Conservation (phyloP, 2,888 invertebrate species). For the Carterocephalus palaemon region DNA sequence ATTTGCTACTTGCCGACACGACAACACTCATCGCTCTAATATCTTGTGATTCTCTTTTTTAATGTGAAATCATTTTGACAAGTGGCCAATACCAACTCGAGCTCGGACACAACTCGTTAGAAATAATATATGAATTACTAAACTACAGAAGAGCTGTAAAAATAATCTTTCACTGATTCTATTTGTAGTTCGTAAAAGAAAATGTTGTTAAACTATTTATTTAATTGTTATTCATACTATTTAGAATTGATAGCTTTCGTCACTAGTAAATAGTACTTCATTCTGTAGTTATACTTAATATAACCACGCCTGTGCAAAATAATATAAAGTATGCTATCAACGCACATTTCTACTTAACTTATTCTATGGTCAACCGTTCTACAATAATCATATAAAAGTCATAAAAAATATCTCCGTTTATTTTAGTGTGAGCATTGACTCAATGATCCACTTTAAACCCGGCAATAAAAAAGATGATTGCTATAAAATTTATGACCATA, state of each 20-base stretch:
- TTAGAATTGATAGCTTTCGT: background rate
- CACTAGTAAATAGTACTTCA: no score
- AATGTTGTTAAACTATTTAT: constrained; percentile 13
- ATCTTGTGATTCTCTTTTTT: constrained; percentile 66
- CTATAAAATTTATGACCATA: constrained; percentile 22
- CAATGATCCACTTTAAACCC: constrained; percentile 16
- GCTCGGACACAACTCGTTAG: constrained; percentile 29
- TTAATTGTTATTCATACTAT: constrained; percentile 4
- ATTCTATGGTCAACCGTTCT: no score
- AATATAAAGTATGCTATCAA: no score
- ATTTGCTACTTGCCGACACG: constrained; percentile 67
- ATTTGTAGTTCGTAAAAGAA: constrained; percentile 12
- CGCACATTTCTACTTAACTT: no score
- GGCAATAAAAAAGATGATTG: constrained; percentile 19
- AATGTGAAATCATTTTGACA: constrained; percentile 62
- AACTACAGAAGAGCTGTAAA: constrained; percentile 20
- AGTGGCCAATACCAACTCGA: constrained; percentile 48
- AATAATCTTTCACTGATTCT: constrained; percentile 14
- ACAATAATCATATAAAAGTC: no score
- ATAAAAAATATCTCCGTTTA: constrained; percentile 4
- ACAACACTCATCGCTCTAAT: constrained; percentile 72
- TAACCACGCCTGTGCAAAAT: no score
- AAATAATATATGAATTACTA: constrained; percentile 29
- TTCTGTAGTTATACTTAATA: no score
- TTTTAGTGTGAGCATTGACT: constrained; percentile 1